These are phyloP conservation scores for Channallabes apus DNA, from an alignment of 2,797 vertebrate species.

Conservation along the genomic window DNA sequence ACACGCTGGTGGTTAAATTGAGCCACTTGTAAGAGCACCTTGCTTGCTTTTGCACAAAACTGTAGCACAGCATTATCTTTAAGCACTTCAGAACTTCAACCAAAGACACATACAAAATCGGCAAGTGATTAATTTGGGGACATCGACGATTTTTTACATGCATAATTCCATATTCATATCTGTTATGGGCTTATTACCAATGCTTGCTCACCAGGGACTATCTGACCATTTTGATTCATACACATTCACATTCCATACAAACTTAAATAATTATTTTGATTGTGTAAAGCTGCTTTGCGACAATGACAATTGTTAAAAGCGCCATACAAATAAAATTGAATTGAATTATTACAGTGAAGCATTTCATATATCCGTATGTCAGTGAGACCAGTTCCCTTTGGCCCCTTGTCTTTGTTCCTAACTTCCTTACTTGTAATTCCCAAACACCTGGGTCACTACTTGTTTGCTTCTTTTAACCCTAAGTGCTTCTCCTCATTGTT, in stretches of 20 bases:
- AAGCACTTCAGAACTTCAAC: neutral
- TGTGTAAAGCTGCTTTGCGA: too few relatives aligned
- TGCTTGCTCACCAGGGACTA: too few relatives aligned
- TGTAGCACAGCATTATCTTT: neutral
- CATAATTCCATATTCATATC: neutral
- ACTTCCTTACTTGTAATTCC: conserved; percentile 39
- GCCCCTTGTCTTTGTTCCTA: conserved; percentile 19
- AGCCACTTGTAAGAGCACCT: conserved; percentile 7
- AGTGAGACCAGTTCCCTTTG: conserved; percentile 29
- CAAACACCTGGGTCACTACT: conserved; percentile 5
- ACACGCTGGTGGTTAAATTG: conserved; percentile 19
- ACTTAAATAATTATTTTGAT: too few relatives aligned
- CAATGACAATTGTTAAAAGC: too few relatives aligned
- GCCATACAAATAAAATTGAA: too few relatives aligned
- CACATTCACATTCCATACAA: too few relatives aligned
- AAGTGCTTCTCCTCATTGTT: conserved; percentile 47
- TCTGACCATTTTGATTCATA: too few relatives aligned
- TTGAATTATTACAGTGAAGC: neutral
- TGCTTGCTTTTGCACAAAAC: conserved; percentile 10
- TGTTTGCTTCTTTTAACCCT: conserved; percentile 2
- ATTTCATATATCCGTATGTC: neutral
- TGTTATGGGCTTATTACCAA: neutral
- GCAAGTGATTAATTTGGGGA: neutral
- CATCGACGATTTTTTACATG: neutral
- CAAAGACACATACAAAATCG: neutral